Conservation (phyloP, 2,113 vertebrate species). For the Bagarius yarrelli region DNA sequence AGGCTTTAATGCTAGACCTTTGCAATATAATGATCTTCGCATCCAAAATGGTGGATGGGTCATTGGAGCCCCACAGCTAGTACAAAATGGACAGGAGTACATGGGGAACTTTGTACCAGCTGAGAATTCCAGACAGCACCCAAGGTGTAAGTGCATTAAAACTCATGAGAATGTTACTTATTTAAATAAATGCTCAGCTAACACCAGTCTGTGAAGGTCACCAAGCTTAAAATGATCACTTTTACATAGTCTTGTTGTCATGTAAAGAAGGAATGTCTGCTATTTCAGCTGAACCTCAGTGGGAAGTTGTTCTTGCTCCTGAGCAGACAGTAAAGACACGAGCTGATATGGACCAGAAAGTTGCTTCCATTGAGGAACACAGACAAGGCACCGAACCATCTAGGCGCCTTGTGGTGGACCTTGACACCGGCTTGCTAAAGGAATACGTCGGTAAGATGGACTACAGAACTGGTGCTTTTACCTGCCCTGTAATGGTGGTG, state of each 20-base stretch:
- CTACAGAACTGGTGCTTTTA: conserved; percentile 45
- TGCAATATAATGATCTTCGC: conserved; percentile 22
- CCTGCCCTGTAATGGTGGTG: background rate
- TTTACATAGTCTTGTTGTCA: background rate
- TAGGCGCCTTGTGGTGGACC: conserved; percentile 58
- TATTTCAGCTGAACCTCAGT: conserved; percentile 16
- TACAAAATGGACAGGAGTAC: conserved; percentile 16
- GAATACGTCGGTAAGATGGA: conserved; percentile 61
- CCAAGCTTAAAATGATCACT: background rate
- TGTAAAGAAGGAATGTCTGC: background rate
- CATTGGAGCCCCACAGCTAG: conserved; percentile 9
- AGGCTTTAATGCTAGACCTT: conserved; percentile 43
- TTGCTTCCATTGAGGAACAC: background rate
- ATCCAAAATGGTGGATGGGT: conserved; percentile 29
- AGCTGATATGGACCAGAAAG: background rate
- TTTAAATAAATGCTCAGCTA: background rate
- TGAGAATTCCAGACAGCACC: background rate
- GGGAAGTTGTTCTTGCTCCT: conserved; percentile 33
- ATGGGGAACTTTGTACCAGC: background rate
- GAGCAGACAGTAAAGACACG: background rate
- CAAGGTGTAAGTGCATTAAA: conserved; percentile 21
- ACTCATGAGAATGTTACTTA: background rate
- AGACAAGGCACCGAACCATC: conserved; percentile 65
- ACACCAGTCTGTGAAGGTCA: background rate
- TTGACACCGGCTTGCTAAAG: conserved; percentile 56